phyloP scores from a whole-genome alignment of 64 coral and sea anemone genomes.

The Exaiptasia diaphana region DNA sequence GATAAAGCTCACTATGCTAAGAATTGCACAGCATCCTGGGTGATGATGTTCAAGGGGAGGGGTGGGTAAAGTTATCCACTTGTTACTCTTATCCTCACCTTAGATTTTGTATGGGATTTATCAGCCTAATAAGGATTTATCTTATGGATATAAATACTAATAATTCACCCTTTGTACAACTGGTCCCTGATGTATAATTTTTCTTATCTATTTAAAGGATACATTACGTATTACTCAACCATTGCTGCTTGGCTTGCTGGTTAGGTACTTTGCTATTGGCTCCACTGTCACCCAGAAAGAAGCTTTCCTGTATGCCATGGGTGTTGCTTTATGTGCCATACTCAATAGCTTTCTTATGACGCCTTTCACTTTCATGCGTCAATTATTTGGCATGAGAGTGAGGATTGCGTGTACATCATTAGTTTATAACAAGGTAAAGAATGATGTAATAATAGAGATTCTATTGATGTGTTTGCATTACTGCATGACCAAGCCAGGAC shows the following conservation, averaged over 20 bases:
- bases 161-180: no score
- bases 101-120: no score
- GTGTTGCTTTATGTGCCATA: slow-evolving; percentile 60
- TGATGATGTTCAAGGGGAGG: no score
- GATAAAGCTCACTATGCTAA: no score
- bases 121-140: no score
- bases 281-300: slow-evolving; percentile 41
- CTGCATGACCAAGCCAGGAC: neutral
- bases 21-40: no score
- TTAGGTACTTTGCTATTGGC: slow-evolving; percentile 67
- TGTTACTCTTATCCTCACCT: no score
- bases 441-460: neutral
- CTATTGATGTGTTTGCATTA: neutral
- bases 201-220: slow-evolving; percentile 41
- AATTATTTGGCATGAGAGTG: slow-evolving; percentile 67
- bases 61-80: no score
- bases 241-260: slow-evolving; percentile 54
- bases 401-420: slow-evolving; percentile 88
- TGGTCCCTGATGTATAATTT: neutral
- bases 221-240: slow-evolving; percentile 67
- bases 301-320: slow-evolving; percentile 74
- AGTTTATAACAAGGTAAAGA: slow-evolving; percentile 88
- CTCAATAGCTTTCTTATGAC: slow-evolving; percentile 63
- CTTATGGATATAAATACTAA: no score
- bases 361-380: slow-evolving; percentile 70